Conservation (phyloP, 2,888 invertebrate genomes). For the Drosophila anomelani region DNA sequence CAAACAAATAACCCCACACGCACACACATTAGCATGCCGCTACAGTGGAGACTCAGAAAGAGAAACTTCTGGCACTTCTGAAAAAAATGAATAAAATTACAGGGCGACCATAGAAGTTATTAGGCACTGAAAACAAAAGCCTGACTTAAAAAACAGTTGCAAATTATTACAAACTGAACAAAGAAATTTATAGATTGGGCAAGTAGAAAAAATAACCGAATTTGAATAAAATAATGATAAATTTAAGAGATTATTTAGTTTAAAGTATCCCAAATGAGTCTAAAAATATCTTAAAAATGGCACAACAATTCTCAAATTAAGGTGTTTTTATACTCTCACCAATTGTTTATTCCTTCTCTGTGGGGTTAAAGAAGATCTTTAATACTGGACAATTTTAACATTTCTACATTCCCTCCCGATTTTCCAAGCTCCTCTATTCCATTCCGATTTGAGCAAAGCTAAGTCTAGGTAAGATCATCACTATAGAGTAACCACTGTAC, state of each 20-base stretch:
- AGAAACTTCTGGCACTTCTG: no score
- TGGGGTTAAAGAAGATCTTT: background rate
- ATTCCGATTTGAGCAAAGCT: background rate
- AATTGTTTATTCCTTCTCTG: background rate
- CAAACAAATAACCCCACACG: slow-evolving; percentile 55
- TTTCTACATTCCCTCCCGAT: no score
- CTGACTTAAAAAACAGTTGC: no score
- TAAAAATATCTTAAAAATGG: background rate
- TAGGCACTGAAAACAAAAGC: background rate
- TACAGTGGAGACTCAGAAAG: slow-evolving; percentile 1
- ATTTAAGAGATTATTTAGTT: background rate
- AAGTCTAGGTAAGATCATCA: background rate
- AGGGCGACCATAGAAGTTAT: no score
- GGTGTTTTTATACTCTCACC: background rate
- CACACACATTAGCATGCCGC: slow-evolving; percentile 21
- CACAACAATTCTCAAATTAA: background rate
- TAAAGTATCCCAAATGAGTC: no score
- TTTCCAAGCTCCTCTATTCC: background rate
- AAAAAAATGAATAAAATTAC: background rate
- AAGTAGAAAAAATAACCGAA: background rate
- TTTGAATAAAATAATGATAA: background rate
- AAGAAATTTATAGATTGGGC: no score
- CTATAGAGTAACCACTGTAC: background rate
- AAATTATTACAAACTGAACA: background rate
- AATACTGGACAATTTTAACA: background rate